These are phyloP conservation scores for Drosophila malerkotliana DNA, from an alignment of 1,140 invertebrate genomes.

Conservation along the genomic window DNA sequence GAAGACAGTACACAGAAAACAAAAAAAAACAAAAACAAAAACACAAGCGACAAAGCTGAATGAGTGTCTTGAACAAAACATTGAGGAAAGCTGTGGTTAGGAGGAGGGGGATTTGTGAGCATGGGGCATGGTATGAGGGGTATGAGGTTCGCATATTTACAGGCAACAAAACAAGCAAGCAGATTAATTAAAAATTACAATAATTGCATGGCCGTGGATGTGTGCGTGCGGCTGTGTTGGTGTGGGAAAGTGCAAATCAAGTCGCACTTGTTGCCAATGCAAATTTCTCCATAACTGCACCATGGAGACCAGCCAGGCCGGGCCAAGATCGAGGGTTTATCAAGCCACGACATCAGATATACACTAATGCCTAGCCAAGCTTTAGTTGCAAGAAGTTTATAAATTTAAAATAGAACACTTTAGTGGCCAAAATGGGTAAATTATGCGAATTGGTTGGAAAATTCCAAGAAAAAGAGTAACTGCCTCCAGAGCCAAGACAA, in stretches of 20 bases:
- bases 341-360: not conserved
- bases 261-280: constrained; percentile 69
- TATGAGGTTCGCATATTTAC: constrained; percentile 46
- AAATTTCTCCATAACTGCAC: constrained; percentile 75
- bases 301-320: constrained; percentile 7
- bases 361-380: constrained; percentile 10
- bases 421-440: not conserved
- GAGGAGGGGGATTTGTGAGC: not conserved
- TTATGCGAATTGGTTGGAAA: not conserved
- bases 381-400: too few relatives aligned
- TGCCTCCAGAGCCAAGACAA: not conserved
- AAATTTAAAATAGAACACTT: too few relatives aligned
- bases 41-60: constrained; percentile 72
- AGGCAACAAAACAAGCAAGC: constrained; percentile 59
- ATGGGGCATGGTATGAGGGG: not conserved
- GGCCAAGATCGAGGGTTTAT: constrained; percentile 4
- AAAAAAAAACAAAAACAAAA: constrained; percentile 30
- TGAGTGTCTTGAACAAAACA: constrained; percentile 71
- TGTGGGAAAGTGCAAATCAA: constrained; percentile 73
- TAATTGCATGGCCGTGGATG: constrained; percentile 74
- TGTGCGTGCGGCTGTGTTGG: constrained; percentile 51
- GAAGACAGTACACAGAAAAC: constrained; percentile 17
- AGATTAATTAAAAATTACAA: constrained; percentile 84
- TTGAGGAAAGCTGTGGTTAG: constrained; percentile 58
- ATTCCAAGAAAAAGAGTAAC: not conserved